A percentile compares a stretch with the other conserved stretches of the same genome.
Conservation (phyloP, 2,888 invertebrate genomes). For the Odontocolon sp. region DNA sequence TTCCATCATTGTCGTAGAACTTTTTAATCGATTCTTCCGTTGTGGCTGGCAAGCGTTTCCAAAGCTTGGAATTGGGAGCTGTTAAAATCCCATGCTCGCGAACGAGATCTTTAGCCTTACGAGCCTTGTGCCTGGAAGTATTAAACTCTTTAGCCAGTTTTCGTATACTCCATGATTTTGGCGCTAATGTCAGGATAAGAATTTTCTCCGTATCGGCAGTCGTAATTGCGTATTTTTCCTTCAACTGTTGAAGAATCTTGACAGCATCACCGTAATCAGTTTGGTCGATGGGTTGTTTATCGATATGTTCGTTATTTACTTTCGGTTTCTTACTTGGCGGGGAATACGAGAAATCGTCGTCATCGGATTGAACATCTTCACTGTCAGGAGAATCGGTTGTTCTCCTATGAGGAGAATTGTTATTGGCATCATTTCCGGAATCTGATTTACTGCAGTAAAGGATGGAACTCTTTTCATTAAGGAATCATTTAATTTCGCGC, state of each 20-base stretch:
- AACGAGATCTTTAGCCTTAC: constrained; percentile 3
- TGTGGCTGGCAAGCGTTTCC: not conserved
- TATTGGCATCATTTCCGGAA: too few relatives aligned
- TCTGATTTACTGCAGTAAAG: too few relatives aligned
- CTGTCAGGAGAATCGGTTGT: too few relatives aligned
- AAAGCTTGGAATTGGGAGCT: not conserved
- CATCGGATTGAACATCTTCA: too few relatives aligned
- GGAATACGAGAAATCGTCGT: too few relatives aligned
- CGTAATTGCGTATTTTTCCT: not conserved
- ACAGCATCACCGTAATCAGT: too few relatives aligned
- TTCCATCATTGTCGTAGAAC: constrained; percentile 27
- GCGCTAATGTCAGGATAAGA: not conserved
- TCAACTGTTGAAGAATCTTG: not conserved
- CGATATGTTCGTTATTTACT: too few relatives aligned
- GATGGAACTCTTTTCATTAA: too few relatives aligned
- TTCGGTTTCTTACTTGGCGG: too few relatives aligned
- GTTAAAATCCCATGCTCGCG: not conserved
- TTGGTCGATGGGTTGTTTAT: too few relatives aligned
- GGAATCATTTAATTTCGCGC: too few relatives aligned
- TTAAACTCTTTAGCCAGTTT: constrained; percentile 5
- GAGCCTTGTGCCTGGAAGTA: not conserved
- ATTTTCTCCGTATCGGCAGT: not conserved
- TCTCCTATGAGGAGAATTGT: too few relatives aligned
- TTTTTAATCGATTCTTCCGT: not conserved
- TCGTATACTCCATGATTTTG: constrained; percentile 8